A percentile compares a stretch with the other conserved stretches of the same genome.
phyloP scores from a whole-genome alignment of 2,113 vertebrate genomes.

The Lepisosteus osseus region DNA sequence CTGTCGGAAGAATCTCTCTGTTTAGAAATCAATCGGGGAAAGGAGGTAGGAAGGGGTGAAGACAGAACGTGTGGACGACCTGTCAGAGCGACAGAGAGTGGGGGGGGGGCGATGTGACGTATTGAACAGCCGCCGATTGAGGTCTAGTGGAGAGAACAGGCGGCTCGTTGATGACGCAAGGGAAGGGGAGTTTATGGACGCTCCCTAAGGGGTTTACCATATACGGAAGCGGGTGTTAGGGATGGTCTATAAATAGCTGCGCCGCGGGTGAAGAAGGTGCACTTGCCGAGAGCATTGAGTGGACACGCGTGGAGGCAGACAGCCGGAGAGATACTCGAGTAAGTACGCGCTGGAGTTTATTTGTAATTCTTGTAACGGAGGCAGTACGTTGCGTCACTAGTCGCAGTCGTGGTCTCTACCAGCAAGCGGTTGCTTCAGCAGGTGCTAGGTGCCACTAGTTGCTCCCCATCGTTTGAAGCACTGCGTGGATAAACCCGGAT shows the following conservation, averaged over 20 bases:
- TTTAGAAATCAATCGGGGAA: neutral
- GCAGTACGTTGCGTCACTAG: no score
- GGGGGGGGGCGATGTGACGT: neutral
- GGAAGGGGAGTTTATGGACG: conserved; percentile 1
- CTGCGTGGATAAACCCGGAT: no score
- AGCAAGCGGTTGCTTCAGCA: no score
- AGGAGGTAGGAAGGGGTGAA: no score
- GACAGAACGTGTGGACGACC: no score
- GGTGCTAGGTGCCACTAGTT: no score
- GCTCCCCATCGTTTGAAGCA: no score
- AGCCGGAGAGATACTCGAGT: conserved; percentile 8
- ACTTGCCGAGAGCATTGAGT: neutral
- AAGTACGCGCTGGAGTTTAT: neutral
- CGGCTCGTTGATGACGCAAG: neutral
- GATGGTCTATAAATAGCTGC: conserved; percentile 31
- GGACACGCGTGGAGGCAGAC: conserved; percentile 10
- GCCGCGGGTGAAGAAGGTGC: no score
- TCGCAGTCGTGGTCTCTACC: no score
- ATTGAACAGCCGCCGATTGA: neutral
- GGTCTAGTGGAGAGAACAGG: neutral
- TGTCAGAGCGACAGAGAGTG: no score
- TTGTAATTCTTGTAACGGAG: no score
- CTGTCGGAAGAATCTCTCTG: neutral
- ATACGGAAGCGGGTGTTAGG: conserved; percentile 21
- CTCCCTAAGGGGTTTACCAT: conserved; percentile 24